Base-by-base conservation (phyloP, 2,888 invertebrate genomes). In the Ectemnius cavifrons region DNA sequence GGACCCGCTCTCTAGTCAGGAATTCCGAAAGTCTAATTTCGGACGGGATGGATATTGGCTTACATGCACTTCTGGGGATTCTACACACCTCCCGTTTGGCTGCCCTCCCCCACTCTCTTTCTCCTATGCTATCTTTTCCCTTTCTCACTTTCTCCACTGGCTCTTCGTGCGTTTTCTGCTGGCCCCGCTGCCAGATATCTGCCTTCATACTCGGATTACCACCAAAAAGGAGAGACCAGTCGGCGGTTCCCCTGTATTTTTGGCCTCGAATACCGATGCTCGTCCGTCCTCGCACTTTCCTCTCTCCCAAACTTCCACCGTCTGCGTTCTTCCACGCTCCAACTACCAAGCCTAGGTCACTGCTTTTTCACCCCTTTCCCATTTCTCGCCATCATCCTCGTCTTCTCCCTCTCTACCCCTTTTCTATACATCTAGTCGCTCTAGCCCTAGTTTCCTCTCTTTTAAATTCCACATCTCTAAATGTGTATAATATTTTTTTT, bases 21-120 rank as follows among this genome's bases (percentile, higher is more conserved):
- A 86, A 87, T 85, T 82, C 84, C 84, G 73, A 86, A 85, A 82
- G 84, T 88, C 88, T 87, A 88, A 89, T 88, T 89, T 82, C 84
- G 82, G 84, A 82, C 80, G 82, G 74, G 80, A 85, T 83, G 79
- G 84, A 87, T 87, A 88, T 86, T 85, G 79, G 82, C 86, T 85
- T 82, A 78, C 81, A 80, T 76, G 81, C 81, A 78, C 82, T 84
- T 84, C 80, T 82, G 78, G 78, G 79, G 81, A 81, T 83, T 83
- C 76, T 70, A 59, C 73, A 52, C 52, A 52, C 52, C 52, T 52
- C 52, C 14, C 52, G n/a, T 16, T 52, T 52, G 52, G 16, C 52
- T 6, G 16, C 6, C 52, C 37, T 37, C 37, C 37, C 37, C 67
- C 27, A 57, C 57, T 70, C 67, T 64, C 72, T 45, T 56, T 72